Conservation (phyloP, 2,888 invertebrate species). For the Hyalella azteca region DNA sequence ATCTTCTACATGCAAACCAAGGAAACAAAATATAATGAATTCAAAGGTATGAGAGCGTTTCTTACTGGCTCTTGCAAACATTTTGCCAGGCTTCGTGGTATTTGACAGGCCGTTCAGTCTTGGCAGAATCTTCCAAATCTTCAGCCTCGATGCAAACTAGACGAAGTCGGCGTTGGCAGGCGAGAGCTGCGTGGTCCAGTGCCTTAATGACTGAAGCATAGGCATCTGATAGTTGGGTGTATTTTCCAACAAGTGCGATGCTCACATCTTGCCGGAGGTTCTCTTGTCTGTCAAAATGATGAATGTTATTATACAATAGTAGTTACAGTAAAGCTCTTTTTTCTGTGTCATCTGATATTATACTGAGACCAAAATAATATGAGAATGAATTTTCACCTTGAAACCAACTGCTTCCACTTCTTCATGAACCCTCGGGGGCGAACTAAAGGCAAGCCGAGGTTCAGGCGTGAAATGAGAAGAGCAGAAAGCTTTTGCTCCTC, state of each 20-base stretch:
- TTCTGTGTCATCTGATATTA: too few species aligned
- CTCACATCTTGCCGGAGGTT: conserved; percentile 81
- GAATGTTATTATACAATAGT: too few species aligned
- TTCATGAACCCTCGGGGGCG: conserved; percentile 76
- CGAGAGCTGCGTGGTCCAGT: conserved; percentile 88
- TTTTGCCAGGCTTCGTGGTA: conserved; percentile 95
- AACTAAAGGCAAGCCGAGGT: conserved; percentile 72
- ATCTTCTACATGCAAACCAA: too few species aligned
- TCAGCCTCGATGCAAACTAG: conserved; percentile 90
- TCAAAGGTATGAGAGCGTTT: too few species aligned
- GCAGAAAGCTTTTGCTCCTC: conserved; percentile 87
- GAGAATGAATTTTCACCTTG: conserved; percentile 64
- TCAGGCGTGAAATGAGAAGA: conserved; percentile 80
- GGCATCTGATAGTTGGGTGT: conserved; percentile 92
- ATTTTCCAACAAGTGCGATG: conserved; percentile 95
- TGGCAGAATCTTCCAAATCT: conserved; percentile 78
- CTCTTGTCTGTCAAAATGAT: conserved; percentile 70
- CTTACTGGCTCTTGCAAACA: conserved; percentile 71
- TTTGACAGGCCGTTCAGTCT: conserved; percentile 76
- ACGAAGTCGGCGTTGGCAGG: conserved; percentile 81
- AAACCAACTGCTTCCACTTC: conserved; percentile 88
- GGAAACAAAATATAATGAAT: too few species aligned
- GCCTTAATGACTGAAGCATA: conserved; percentile 97
- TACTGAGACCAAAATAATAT: not conserved
- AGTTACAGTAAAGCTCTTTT: too few species aligned